Evolutionary conservation across 2,888 invertebrate species (phyloP).

Genomic region (Hirudinaria manillensis): DNA sequence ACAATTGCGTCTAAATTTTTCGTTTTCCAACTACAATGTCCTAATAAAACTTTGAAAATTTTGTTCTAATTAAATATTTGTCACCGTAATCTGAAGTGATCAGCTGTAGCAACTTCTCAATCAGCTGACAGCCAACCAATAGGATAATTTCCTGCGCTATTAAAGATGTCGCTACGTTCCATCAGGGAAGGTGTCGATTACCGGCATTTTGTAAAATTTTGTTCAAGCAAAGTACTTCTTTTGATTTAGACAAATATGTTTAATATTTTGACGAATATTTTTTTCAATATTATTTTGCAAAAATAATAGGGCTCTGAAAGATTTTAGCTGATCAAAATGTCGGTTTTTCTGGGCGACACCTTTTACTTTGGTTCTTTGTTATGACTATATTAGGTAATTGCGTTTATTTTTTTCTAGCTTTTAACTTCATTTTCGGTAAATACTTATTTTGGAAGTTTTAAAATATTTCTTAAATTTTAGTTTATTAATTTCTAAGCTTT

Average conservation of each 20-base stretch:
- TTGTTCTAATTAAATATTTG: neutral
- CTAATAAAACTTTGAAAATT: neutral
- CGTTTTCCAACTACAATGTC: neutral
- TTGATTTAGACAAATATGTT: neutral
- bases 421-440: too few species aligned
- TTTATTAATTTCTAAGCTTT: too few species aligned
- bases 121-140: constrained; percentile 29
- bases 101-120: constrained; percentile 27
- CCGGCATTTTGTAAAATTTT: constrained; percentile 13
- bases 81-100: neutral
- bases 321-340: neutral
- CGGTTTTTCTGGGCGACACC: constrained; percentile 13
- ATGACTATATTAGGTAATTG: neutral
- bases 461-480: too few species aligned
- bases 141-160: constrained; percentile 1
- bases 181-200: neutral
- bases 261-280: neutral
- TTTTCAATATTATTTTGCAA: constrained; percentile 12
- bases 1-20: neutral
- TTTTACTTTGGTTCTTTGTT: constrained; percentile 14
- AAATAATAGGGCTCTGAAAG: neutral
- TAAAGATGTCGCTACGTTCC: constrained; percentile 25
- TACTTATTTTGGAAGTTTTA: too few species aligned
- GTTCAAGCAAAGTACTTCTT: constrained; percentile 2
- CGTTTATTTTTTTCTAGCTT: too few species aligned